Evolutionary conservation across 2,888 invertebrate genomes (phyloP).

Genomic region (Drosophila helvetica): DNA sequence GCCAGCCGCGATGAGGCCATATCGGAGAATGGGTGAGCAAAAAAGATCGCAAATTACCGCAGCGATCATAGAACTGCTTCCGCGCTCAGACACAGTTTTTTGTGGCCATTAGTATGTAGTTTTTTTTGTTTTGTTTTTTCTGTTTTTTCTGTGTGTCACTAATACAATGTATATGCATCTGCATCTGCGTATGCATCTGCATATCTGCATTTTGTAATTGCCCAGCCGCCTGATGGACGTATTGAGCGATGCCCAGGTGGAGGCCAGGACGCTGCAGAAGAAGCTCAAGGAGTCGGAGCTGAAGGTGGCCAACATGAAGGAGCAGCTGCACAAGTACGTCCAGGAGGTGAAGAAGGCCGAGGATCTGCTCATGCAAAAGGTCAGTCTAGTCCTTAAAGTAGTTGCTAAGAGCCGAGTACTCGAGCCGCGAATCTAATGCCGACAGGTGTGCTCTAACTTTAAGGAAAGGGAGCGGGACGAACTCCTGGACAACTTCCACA

Average conservation of each 20-base stretch:
- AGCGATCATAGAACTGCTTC: constrained; percentile 44
- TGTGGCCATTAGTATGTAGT: constrained; percentile 34
- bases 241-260: constrained; percentile 87
- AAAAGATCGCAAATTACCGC: constrained; percentile 46
- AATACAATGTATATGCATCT: background rate
- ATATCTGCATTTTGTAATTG: background rate
- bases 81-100: constrained; percentile 29
- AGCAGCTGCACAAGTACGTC: constrained; percentile 92
- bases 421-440: constrained; percentile 23
- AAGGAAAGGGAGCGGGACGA: constrained; percentile 92
- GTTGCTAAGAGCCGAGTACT: constrained; percentile 24
- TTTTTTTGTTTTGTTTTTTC: constrained; percentile 39
- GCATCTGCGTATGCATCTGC: too few species aligned
- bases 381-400: constrained; percentile 65
- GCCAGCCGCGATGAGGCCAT: constrained; percentile 82
- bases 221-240: constrained; percentile 89
- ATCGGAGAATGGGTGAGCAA: constrained; percentile 82
- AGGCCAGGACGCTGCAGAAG: constrained; percentile 86
- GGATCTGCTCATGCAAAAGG: constrained; percentile 89
- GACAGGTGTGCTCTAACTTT: constrained; percentile 54
- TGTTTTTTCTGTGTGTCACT: constrained; percentile 8
- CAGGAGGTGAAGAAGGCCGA: constrained; percentile 91
- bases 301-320: constrained; percentile 90
- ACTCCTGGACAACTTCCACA: constrained; percentile 91
- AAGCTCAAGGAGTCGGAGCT: constrained; percentile 88